Conservation (phyloP, 2,113 vertebrate genomes). For the Sus scrofa region DNA sequence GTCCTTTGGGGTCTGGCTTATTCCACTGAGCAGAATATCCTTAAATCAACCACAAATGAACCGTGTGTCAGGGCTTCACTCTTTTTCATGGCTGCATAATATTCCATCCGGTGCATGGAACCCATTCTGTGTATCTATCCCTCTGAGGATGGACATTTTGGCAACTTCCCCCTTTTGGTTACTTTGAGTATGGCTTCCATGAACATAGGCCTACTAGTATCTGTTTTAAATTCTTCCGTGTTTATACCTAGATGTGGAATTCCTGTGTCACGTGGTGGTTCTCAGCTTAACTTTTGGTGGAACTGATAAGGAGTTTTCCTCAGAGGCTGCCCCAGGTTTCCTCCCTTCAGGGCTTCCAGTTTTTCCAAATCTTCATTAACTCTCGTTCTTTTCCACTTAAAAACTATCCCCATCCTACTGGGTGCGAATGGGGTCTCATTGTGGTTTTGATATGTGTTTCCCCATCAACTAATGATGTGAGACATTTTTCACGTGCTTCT, state of each 20-base stretch:
- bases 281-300: not conserved
- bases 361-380: too few relatives aligned
- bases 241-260: too few relatives aligned
- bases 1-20: not conserved
- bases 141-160: accelerated
- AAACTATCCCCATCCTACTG: accelerated
- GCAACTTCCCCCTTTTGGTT: not conserved
- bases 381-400: not conserved
- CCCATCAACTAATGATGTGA: accelerated
- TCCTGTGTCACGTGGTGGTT: not conserved
- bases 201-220: not conserved
- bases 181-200: accelerated
- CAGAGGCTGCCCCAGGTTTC: not conserved
- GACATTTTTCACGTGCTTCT: accelerated
- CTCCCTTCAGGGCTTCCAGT: accelerated
- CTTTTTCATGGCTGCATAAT: not conserved
- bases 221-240: accelerated
- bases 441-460: too few relatives aligned
- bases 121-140: too few relatives aligned
- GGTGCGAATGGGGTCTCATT: not conserved
- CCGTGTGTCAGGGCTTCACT: accelerated
- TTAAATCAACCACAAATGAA: too few relatives aligned
- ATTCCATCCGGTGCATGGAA: not conserved
- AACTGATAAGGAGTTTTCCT: accelerated
- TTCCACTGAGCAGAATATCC: not conserved